Conservation (phyloP, 1,140 invertebrate species). For the Drosophila mayri region DNA sequence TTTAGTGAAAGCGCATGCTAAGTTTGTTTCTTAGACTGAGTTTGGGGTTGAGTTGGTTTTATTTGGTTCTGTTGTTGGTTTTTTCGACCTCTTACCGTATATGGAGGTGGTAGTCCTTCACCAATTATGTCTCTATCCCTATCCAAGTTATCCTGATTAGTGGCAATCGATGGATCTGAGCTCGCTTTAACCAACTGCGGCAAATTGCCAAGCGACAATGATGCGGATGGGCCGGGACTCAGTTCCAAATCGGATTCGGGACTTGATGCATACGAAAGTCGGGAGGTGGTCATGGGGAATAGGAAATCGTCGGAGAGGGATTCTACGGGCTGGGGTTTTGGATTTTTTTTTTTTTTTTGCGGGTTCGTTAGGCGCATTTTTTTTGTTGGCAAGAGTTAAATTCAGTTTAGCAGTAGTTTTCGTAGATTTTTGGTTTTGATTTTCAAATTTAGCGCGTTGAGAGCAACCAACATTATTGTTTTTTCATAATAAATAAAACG, state of each 20-base stretch:
- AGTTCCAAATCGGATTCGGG: slow-evolving; percentile 97
- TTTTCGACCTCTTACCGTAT: slow-evolving; percentile 88
- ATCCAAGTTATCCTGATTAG: slow-evolving; percentile 88
- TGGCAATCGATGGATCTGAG: slow-evolving; percentile 92
- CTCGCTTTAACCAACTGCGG: slow-evolving; percentile 92
- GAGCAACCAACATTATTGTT: slow-evolving; percentile 64
- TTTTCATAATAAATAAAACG: slow-evolving; percentile 52
- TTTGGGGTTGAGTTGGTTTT: slow-evolving; percentile 17
- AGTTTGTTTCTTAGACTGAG: slow-evolving; percentile 25
- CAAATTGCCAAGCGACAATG: slow-evolving; percentile 86
- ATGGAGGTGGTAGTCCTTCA: slow-evolving; percentile 90
- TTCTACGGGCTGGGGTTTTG: slow-evolving; percentile 89
- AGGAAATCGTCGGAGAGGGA: slow-evolving; percentile 97
- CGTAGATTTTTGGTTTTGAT: slow-evolving; percentile 11
- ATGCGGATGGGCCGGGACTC: slow-evolving; percentile 89
- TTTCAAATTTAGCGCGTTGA: slow-evolving; percentile 50
- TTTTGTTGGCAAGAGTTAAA: slow-evolving; percentile 47
- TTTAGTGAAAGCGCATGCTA: slow-evolving; percentile 70
- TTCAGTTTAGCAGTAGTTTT: slow-evolving; percentile 36
- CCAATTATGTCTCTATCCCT: slow-evolving; percentile 86
- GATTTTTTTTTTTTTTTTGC: slow-evolving; percentile 15
- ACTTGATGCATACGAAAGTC: slow-evolving; percentile 97
- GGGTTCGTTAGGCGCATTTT: slow-evolving; percentile 50
- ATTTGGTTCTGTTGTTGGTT: slow-evolving; percentile 32
- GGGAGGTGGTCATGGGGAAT: slow-evolving; percentile 97